Conservation (phyloP, 2,888 invertebrate genomes). For the Pteria penguin region DNA sequence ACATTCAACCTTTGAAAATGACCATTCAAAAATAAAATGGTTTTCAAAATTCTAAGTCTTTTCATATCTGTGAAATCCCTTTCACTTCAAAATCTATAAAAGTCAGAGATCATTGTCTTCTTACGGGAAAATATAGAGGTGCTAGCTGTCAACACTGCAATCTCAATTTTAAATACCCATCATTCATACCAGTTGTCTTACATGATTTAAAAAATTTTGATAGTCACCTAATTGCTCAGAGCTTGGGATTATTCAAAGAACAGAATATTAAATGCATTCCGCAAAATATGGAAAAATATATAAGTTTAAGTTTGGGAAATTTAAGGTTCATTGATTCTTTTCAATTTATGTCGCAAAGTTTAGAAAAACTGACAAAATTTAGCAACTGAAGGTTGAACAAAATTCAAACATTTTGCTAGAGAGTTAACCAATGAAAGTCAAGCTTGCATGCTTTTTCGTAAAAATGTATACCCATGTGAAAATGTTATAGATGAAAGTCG, state of each 20-base stretch:
- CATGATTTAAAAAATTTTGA: slow-evolving; percentile 43
- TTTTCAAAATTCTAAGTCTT: slow-evolving; percentile 22
- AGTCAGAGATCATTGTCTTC: slow-evolving; percentile 16
- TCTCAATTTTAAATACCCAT: too few species aligned
- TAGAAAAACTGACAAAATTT: slow-evolving; percentile 15
- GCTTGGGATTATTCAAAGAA: slow-evolving; percentile 30
- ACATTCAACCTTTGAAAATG: slow-evolving; percentile 19
- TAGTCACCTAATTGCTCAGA: slow-evolving; percentile 29
- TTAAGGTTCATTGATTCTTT: slow-evolving; percentile 8
- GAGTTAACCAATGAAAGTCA: slow-evolving; percentile 1
- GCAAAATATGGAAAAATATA: slow-evolving; percentile 58
- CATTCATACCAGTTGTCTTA: slow-evolving; percentile 40
- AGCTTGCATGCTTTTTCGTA: slow-evolving; percentile 35
- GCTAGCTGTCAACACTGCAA: too few species aligned
- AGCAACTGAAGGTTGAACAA: not conserved
- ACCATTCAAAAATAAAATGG: not conserved
- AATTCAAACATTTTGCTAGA: not conserved
- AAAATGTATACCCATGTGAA: slow-evolving; percentile 74
- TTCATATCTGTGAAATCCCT: slow-evolving; percentile 29
- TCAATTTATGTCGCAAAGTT: slow-evolving; percentile 7
- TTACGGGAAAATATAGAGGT: too few species aligned
- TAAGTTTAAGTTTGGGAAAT: slow-evolving; percentile 49
- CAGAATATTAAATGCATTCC: slow-evolving; percentile 48
- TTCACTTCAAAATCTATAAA: slow-evolving; percentile 3
- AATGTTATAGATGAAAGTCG: slow-evolving; percentile 54